These are phyloP conservation scores for Aurelia aurita DNA, from an alignment of 30 jellyfish, hydroid and myxozoan genomes.

Conservation along the genomic window DNA sequence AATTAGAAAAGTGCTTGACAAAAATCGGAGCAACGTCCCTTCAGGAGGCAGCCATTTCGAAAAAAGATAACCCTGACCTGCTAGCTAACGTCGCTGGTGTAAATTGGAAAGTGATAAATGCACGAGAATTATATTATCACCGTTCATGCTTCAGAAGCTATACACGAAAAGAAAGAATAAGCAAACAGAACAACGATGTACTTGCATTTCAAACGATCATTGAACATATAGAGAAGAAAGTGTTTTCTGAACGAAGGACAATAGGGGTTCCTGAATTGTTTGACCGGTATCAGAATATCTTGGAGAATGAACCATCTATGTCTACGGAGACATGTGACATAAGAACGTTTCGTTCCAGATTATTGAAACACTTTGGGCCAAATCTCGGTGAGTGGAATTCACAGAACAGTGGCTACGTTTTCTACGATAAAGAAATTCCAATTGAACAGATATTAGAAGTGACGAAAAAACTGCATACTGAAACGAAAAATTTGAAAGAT, in stretches of 20 bases:
- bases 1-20: no score
- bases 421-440: slow-evolving; percentile 44
- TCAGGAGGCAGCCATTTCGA: slow-evolving; percentile 20
- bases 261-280: slow-evolving; percentile 35
- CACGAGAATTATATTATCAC: slow-evolving; percentile 12
- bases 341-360: slow-evolving; percentile 39
- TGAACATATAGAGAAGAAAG: slow-evolving; percentile 32
- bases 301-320: slow-evolving; percentile 27
- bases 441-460: slow-evolving; percentile 32
- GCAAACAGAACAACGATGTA: slow-evolving; percentile 29
- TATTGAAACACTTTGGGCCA: slow-evolving; percentile 43
- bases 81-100: no score
- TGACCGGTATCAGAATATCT: slow-evolving; percentile 23
- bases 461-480: slow-evolving; percentile 36
- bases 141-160: slow-evolving; percentile 32
- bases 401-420: slow-evolving; percentile 27
- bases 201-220: slow-evolving; percentile 34
- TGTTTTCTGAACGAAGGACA: slow-evolving; percentile 39
- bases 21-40: no score
- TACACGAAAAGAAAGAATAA: slow-evolving; percentile 24
- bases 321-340: slow-evolving; percentile 41
- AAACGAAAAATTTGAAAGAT: slow-evolving; percentile 36
- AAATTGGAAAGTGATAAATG: slow-evolving; percentile 31
- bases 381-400: slow-evolving; percentile 47
- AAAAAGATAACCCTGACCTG: slow-evolving; percentile 25